phyloP scores from a whole-genome alignment of 1,140 invertebrate genomes.

The Lepidurus apus region DNA sequence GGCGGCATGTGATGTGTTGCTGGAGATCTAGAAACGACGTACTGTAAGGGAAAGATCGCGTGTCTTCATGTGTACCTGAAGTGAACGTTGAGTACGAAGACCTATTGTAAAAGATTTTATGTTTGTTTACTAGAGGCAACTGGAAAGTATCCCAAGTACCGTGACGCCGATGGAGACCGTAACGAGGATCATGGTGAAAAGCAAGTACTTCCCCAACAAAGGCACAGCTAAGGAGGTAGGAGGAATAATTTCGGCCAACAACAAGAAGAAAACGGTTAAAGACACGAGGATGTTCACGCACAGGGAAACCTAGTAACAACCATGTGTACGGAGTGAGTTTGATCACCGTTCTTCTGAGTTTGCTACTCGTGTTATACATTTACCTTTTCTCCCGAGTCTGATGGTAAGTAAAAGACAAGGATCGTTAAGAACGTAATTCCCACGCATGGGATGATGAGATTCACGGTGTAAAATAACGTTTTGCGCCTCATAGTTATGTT shows the following conservation, averaged over 20 bases:
- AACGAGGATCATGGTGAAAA: conserved; percentile 97
- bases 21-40: conserved; percentile 66
- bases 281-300: conserved; percentile 98
- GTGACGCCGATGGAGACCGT: conserved; percentile 95
- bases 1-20: conserved; percentile 94
- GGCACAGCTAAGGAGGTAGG: conserved; percentile 95
- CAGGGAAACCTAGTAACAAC: conserved; percentile 53
- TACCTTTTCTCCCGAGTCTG: conserved; percentile 90
- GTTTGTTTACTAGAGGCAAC: background rate
- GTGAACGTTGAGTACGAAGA: conserved; percentile 94
- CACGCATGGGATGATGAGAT: conserved; percentile 83
- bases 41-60: too few species aligned
- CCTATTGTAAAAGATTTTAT: background rate
- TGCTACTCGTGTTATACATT: background rate
- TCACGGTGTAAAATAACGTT: conserved; percentile 86
- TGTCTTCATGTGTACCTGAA: conserved; percentile 68
- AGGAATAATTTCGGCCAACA: conserved; percentile 94
- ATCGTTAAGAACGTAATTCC: conserved; percentile 90
- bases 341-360: too few species aligned
- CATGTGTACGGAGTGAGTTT: background rate
- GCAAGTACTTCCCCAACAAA: conserved; percentile 87
- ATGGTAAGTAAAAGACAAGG: conserved; percentile 91
- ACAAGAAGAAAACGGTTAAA: conserved; percentile 95
- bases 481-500: conserved; percentile 90
- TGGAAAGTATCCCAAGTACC: conserved; percentile 42